phyloP scores from a whole-genome alignment of 2,797 vertebrate species.

The Cheirogaleus major region DNA sequence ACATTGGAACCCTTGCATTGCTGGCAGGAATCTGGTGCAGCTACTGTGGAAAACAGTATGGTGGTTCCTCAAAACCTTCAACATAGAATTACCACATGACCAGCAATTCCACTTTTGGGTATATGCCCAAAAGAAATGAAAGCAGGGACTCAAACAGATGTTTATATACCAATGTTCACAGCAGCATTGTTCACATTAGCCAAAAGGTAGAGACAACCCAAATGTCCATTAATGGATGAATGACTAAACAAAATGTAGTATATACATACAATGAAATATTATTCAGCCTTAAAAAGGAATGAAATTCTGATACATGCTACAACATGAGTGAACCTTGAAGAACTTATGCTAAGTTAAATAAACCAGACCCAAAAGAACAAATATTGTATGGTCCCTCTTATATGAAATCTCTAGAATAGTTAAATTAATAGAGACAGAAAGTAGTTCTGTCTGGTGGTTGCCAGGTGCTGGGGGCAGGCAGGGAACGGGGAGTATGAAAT shows the following conservation, averaged over 20 bases:
- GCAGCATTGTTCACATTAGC: conserved; percentile 22
- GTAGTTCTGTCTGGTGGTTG: background rate
- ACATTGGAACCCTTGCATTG: background rate
- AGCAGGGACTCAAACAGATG: background rate
- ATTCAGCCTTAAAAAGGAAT: background rate
- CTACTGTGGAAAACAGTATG: background rate
- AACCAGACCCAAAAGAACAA: background rate
- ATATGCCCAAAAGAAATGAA: background rate
- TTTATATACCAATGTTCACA: background rate
- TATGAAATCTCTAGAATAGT: background rate
- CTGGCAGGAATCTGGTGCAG: background rate
- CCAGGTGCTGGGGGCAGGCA: background rate
- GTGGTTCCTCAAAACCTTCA: background rate
- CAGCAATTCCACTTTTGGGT: background rate
- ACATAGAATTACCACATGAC: background rate
- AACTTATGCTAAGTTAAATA: background rate
- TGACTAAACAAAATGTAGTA: background rate
- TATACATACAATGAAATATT: background rate
- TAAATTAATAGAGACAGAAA: background rate
- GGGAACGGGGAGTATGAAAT: background rate
- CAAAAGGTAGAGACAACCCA: background rate
- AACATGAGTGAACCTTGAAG: background rate
- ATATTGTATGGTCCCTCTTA: background rate
- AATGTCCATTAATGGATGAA: background rate
- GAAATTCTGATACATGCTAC: background rate